Base-by-base conservation (phyloP, 2,113 vertebrate genomes). In the Nesoenas mayeri region DNA sequence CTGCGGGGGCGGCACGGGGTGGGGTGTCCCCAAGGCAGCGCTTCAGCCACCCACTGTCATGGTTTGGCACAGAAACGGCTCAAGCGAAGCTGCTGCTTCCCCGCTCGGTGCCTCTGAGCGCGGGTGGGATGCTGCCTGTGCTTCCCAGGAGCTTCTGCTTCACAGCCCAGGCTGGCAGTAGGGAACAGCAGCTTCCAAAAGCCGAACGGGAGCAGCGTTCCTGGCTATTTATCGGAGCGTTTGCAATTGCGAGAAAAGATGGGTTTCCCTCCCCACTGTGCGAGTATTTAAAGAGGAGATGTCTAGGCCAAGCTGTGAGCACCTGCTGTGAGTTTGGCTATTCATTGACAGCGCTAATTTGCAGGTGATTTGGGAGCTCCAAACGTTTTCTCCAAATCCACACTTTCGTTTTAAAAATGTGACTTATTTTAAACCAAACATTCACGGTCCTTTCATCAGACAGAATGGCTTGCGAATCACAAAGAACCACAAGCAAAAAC, bases 121-220 rank as follows among this genome's bases (percentile, higher is more conserved):
- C 4, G 2, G 19, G 54, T 18, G 10, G 51, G 71, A 17, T 1
- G 15, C 10, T 69, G 32, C 28, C n/a, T 2, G 40, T 8, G 7
- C 20, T 48, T 20, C 20, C 51, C 70, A 1, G 53, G 18, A 44
- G 44, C 13, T 79, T 40, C 66, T 17, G 65, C 29, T 25, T 18
- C 69, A 26, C 34, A 3, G 7, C 44, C 0, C 31, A 3, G 48
- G 53, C 32, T 40, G 83, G 67, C 25, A 2, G 9, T 3, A 25
- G 9, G 40, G 34, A 2, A n/a, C 16, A 48, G 75, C 38, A 10
- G 71, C 16, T 69, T 65, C 17, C 51, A 62, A 2, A 10, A 50
- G 9, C 25, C 7, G 14, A 6, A 6, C 5, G 0, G 10, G 10
- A 47, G 42, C 29, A 0, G 38, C 0, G 32, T 1, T 57, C 61